Percentiles rank a stretch among this genome's conserved stretches.
phyloP scores from a whole-genome alignment of 2,797 vertebrate species.

The Setipinna tenuifilis region DNA sequence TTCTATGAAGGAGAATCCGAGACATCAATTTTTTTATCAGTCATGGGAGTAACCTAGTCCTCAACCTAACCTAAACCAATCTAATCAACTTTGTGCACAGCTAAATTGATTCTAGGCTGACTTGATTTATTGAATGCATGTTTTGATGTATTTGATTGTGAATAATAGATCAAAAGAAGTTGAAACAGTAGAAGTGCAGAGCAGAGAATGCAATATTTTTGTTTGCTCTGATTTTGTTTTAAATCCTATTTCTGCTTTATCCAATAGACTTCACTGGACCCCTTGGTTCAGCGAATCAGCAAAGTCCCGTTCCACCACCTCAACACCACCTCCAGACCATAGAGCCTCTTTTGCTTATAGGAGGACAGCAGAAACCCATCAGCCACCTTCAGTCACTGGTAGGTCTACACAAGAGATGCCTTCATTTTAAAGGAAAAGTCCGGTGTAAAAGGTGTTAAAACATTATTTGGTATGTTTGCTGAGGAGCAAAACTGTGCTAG shows the following conservation, averaged over 20 bases:
- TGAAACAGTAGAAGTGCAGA: not conserved
- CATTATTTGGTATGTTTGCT: no score
- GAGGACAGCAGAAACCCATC: constrained; percentile 47
- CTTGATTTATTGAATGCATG: not conserved
- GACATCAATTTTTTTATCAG: not conserved
- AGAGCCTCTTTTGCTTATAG: constrained; percentile 47
- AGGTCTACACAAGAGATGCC: constrained; percentile 7
- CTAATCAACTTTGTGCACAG: not conserved
- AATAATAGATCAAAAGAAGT: not conserved
- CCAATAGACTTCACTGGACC: not conserved
- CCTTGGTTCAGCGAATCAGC: constrained; percentile 30
- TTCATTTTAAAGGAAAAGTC: no score
- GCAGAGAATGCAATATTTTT: not conserved
- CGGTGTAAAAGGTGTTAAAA: no score
- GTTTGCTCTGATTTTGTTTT: not conserved
- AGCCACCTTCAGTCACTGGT: constrained; percentile 48
- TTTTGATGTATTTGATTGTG: not conserved
- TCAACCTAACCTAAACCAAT: not conserved
- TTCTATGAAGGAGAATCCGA: not conserved
- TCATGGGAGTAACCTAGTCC: not conserved
- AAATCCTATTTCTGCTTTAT: constrained; percentile 12
- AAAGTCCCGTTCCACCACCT: constrained; percentile 28
- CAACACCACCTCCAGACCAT: constrained; percentile 32
- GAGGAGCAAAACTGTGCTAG: no score
- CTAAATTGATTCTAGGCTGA: not conserved